These are phyloP conservation scores for Platerodrilus igneus DNA, from an alignment of 2,888 invertebrate genomes.

Conservation along the genomic window DNA sequence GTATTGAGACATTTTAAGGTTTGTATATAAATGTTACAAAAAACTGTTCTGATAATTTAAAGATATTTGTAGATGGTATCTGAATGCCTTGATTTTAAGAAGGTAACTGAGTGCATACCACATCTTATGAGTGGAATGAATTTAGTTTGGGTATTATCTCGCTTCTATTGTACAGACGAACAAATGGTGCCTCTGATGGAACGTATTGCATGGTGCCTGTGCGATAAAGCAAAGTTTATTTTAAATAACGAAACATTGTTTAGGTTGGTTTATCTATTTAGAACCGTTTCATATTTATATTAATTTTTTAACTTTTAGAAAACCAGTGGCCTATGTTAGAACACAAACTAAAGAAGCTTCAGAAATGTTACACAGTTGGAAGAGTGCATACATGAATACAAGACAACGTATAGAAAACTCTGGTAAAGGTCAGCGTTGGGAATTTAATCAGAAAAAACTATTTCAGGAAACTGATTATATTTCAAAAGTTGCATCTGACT, in stretches of 20 bases:
- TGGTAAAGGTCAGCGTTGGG: conserved; percentile 85
- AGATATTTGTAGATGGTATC: conserved; percentile 40
- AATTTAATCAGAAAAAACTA: conserved; percentile 77
- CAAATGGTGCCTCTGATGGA: conserved; percentile 80
- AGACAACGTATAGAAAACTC: conserved; percentile 80
- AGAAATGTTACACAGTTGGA: conserved; percentile 70
- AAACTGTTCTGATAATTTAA: too few relatives aligned
- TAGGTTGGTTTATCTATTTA: conserved; percentile 52
- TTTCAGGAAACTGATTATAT: conserved; percentile 86
- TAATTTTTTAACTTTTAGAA: conserved; percentile 39
- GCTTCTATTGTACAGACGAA: conserved; percentile 78
- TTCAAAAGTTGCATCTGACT: conserved; percentile 70
- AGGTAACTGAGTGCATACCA: conserved; percentile 69
- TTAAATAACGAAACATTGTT: conserved; percentile 71
- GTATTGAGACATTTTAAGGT: conserved; percentile 69
- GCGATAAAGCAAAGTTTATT: conserved; percentile 67
- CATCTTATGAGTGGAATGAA: conserved; percentile 78
- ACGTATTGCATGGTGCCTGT: conserved; percentile 77
- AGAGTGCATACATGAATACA: conserved; percentile 68
- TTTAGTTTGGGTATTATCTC: conserved; percentile 88
- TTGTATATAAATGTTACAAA: too few relatives aligned
- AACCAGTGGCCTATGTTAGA: conserved; percentile 49
- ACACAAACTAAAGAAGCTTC: conserved; percentile 52
- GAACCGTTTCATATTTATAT: conserved; percentile 6
- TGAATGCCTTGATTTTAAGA: conserved; percentile 58